Evolutionary conservation across 2,113 vertebrate genomes (phyloP).

Genomic region (Notothenia rossii): DNA sequence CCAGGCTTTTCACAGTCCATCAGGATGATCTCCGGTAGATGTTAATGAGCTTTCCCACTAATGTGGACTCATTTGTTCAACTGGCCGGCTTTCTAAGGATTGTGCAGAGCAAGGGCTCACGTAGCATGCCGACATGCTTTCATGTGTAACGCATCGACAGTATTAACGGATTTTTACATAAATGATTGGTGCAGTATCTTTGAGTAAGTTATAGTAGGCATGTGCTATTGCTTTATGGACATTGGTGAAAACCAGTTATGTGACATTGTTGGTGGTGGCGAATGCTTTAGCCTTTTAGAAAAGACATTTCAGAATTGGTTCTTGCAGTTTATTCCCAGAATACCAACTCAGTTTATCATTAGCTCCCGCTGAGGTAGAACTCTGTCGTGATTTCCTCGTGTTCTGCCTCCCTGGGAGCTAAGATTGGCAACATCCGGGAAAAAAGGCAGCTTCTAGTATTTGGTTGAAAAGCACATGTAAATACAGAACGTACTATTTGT

Average conservation of each 20-base stretch:
- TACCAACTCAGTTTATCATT: not conserved
- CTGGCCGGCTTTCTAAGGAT: constrained; percentile 76
- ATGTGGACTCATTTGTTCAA: constrained; percentile 68
- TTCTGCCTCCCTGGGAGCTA: not conserved
- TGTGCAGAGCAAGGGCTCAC: constrained; percentile 36
- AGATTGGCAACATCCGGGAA: not conserved
- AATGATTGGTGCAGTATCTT: not conserved
- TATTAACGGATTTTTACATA: not conserved
- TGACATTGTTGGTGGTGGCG: not conserved
- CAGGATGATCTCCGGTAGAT: constrained; percentile 74
- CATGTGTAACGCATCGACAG: constrained; percentile 35
- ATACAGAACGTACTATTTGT: too few relatives aligned
- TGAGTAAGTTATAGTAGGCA: not conserved
- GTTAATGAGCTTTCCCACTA: constrained; percentile 78
- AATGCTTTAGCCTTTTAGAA: not conserved
- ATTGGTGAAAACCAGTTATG: not conserved
- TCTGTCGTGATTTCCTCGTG: not conserved
- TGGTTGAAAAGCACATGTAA: too few relatives aligned
- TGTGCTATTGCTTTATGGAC: constrained; percentile 3
- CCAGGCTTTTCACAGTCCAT: constrained; percentile 78
- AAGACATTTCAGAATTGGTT: not conserved
- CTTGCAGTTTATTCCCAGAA: not conserved
- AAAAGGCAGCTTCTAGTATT: not conserved
- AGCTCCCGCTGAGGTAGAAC: not conserved
- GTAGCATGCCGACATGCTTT: constrained; percentile 22